Percentiles rank a stretch among this genome's conserved stretches.
Evolutionary conservation across 1,140 invertebrate species (phyloP).

Genomic region (Magallana angulata): DNA sequence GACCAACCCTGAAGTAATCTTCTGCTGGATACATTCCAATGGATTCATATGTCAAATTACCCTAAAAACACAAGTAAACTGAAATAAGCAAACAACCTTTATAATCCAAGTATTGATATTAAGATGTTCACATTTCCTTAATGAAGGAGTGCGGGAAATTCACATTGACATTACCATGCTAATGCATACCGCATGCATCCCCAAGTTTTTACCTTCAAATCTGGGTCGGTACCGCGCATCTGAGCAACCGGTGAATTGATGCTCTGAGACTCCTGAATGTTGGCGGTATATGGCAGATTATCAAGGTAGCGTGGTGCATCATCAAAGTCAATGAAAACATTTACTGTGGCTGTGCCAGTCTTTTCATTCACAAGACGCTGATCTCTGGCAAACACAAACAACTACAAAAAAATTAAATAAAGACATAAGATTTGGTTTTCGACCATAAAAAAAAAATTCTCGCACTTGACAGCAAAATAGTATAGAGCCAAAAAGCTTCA

Average conservation of each 20-base stretch:
- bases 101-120: too few relatives aligned
- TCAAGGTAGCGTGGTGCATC: constrained; percentile 89
- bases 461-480: neutral
- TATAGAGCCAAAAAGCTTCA: neutral
- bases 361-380: constrained; percentile 88
- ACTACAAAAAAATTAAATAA: neutral
- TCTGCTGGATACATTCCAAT: constrained; percentile 63
- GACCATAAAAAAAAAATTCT: neutral
- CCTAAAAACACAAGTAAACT: constrained; percentile 47
- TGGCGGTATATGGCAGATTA: constrained; percentile 61
- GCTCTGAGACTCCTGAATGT: constrained; percentile 50
- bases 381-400: constrained; percentile 92
- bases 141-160: too few relatives aligned
- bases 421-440: too few relatives aligned
- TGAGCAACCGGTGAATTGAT: constrained; percentile 44
- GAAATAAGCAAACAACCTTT: too few relatives aligned
- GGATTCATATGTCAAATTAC: constrained; percentile 55
- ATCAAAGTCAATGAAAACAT: constrained; percentile 86
- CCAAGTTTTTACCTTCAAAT: constrained; percentile 46
- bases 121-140: too few relatives aligned
- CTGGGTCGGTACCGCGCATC: constrained; percentile 50
- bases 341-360: constrained; percentile 91
- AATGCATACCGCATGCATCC: too few relatives aligned
- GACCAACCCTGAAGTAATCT: constrained; percentile 59
- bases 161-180: too few relatives aligned